Conservation (phyloP, 2,888 invertebrate genomes). For the Nasonovia ribisnigri region DNA sequence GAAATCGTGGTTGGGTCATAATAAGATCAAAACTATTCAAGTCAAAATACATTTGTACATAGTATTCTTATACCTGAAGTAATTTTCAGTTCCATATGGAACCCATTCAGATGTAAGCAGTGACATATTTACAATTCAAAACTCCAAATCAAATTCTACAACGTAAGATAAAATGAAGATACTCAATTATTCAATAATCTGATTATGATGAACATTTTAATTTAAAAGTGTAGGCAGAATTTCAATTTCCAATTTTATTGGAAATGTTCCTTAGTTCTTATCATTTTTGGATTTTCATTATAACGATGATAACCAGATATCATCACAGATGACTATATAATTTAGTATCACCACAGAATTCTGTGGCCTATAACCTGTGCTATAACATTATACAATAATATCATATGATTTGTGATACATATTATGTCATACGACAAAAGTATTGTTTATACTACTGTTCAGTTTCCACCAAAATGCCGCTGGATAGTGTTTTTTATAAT, state of each 20-base stretch:
- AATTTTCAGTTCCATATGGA: conserved; percentile 75
- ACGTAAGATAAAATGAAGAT: not conserved
- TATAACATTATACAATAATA: too few species aligned
- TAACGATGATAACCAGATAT: too few species aligned
- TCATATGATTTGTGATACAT: too few species aligned
- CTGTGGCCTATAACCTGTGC: too few species aligned
- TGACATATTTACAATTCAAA: conserved; percentile 67
- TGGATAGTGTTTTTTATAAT: not conserved
- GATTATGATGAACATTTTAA: not conserved
- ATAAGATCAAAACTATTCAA: not conserved
- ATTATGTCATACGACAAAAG: too few species aligned
- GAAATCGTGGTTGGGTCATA: not conserved
- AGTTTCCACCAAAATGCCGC: too few species aligned
- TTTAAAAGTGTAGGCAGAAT: not conserved
- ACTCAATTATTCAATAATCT: not conserved
- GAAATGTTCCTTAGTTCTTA: not conserved
- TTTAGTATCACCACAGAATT: too few species aligned
- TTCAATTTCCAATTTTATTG: not conserved
- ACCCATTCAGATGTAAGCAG: conserved; percentile 79
- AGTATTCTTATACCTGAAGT: conserved; percentile 73
- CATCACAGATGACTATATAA: too few species aligned
- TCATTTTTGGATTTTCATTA: not conserved
- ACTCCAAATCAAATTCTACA: not conserved
- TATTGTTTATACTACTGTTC: too few species aligned
- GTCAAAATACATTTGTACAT: not conserved